Base-by-base conservation (phyloP, 2,888 invertebrate species). In the Drosophila rellima region DNA sequence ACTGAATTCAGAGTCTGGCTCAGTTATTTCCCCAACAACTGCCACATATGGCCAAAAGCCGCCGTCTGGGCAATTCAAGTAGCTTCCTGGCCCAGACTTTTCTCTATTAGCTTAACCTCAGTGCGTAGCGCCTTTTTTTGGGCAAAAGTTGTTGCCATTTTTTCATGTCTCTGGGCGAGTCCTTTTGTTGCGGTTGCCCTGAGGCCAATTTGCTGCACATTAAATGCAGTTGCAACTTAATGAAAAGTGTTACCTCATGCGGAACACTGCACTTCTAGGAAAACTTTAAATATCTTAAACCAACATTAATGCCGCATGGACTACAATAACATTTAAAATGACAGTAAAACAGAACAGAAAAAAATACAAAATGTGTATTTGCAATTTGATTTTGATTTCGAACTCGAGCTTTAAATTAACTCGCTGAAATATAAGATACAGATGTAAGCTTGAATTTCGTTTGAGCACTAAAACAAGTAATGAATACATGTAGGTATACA, bases 11-110 rank as follows among this genome's bases (percentile, higher is more conserved):
- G 45, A 47, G 37, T 42, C 42, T 47, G 40, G 33, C 45, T 29
- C 29, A 45, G 29, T 4, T 45, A 17, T 26, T 29, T 26, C 23
- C 31, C 33, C 45, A 55, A 26, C 50, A 57, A 66, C 56, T 63
- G 66, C 70, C 71, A 50, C 76, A 76, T 59, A 71, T 76, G 73
- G 79, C 69, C 70, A 52, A 70, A 48, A 72, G 40, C 20, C 18
- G 11, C 31, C 48, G 26, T 26, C 7, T 39, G 17, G 52, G 20
- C 23, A 33, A 15, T 55, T 42, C 31, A 20, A 33, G 26, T 23
- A 13, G 13, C 31, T n/a, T 26, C 17, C 6, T 26, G 40, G n/a
- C 7, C 23, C 23, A 23, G 23, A 23, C 44, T 23, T 8, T 29
- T 23, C 29, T 51, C 33, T 33, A 44, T 63, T 42, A 11, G n/a